Percentiles rank a stretch among this genome's conserved stretches.
Conservation (phyloP, 2,797 vertebrate species). For the Gallinago nigripennis region DNA sequence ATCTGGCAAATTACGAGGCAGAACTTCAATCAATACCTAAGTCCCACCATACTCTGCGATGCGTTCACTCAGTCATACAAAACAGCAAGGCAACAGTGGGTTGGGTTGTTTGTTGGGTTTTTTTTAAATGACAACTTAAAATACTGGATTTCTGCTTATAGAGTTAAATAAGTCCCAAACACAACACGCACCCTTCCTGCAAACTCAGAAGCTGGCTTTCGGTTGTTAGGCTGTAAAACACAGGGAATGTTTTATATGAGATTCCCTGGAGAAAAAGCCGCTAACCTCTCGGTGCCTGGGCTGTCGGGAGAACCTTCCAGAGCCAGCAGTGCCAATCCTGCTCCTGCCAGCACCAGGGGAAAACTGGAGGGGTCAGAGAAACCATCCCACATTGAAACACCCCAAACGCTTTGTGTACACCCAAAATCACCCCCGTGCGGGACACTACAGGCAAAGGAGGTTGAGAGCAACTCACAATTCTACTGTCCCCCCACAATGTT, state of each 20-base stretch:
- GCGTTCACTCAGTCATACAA: neutral
- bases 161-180: neutral
- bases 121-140: neutral
- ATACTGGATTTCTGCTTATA: neutral
- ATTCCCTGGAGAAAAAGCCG: neutral
- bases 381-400: neutral
- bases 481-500: neutral
- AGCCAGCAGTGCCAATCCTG: neutral
- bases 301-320: conserved; percentile 21
- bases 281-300: neutral
- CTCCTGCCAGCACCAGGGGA: fast-evolving
- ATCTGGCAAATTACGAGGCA: neutral
- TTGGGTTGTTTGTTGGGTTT: neutral
- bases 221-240: neutral
- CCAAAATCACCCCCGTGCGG: fast-evolving
- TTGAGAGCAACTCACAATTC: neutral
- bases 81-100: neutral
- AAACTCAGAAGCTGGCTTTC: neutral
- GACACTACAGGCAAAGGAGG: neutral
- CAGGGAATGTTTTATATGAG: neutral
- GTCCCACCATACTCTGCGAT: neutral
- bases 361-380: neutral
- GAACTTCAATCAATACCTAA: neutral
- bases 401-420: neutral
- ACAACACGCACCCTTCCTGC: neutral